A percentile compares a stretch with the other conserved stretches of the same genome.
phyloP scores from a whole-genome alignment of 2,888 invertebrate genomes.

The Microctonus hyperodae region DNA sequence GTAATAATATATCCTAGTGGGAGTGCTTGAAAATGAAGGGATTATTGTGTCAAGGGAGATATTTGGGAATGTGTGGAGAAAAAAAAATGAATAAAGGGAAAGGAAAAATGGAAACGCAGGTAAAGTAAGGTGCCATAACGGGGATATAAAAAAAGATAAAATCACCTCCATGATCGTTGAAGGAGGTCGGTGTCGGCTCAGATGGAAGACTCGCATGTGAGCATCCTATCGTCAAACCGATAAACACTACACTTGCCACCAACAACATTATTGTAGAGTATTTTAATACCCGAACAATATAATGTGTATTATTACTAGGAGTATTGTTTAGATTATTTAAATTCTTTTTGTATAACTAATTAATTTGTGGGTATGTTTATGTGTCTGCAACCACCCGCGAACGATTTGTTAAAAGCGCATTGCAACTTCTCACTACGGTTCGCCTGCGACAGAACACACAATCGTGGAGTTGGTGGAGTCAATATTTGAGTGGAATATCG shows the following conservation, averaged over 20 bases:
- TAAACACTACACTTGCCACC: conserved; percentile 51
- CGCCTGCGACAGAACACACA: conserved; percentile 40
- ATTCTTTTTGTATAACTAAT: conserved; percentile 8
- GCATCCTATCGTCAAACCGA: conserved; percentile 54
- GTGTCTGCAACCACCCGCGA: conserved; percentile 30
- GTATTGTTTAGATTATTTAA: conserved; percentile 8
- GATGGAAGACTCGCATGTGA: conserved; percentile 52
- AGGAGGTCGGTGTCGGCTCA: conserved; percentile 56
- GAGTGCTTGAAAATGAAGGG: not conserved
- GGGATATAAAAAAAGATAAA: conserved; percentile 37
- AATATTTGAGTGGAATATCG: conserved; percentile 63
- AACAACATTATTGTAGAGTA: conserved; percentile 48
- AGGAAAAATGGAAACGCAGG: conserved; percentile 6
- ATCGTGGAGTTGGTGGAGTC: conserved; percentile 57
- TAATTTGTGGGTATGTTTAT: not conserved
- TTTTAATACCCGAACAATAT: conserved; percentile 25
- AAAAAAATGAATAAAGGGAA: too few relatives aligned
- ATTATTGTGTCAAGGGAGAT: not conserved
- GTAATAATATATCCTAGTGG: not conserved
- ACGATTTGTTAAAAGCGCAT: conserved; percentile 40
- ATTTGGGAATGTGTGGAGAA: not conserved
- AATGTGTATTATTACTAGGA: conserved; percentile 19
- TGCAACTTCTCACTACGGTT: conserved; percentile 39
- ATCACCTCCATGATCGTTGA: conserved; percentile 62
- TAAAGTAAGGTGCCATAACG: conserved; percentile 2